Percentiles rank a stretch among this genome's conserved stretches.
These are phyloP conservation scores for Gila robusta DNA, from an alignment of 2,797 vertebrate species.

Conservation along the genomic window DNA sequence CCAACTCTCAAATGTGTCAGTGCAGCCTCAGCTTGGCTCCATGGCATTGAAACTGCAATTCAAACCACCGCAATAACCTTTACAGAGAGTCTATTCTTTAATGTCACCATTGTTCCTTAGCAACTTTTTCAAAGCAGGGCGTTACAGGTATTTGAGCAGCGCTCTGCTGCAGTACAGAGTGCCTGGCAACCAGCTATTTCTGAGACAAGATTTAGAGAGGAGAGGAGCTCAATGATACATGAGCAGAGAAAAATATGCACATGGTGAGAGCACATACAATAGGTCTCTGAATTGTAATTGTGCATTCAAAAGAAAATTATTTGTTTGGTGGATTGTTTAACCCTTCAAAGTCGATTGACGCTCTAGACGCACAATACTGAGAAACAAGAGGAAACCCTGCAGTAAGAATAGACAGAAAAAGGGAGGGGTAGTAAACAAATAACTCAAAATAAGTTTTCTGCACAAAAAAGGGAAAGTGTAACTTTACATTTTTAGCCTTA, in stretches of 20 bases:
- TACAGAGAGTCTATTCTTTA: slow-evolving; percentile 49
- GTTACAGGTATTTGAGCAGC: slow-evolving; percentile 44
- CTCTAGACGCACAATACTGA: slow-evolving; percentile 56
- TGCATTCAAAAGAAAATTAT: slow-evolving; percentile 40
- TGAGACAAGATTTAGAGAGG: slow-evolving; percentile 63
- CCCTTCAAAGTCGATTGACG: too few relatives aligned
- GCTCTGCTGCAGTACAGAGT: slow-evolving; percentile 46
- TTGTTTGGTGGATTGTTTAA: slow-evolving; percentile 7
- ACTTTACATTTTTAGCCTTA: neutral
- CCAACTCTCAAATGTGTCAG: slow-evolving; percentile 28
- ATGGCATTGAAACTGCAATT: slow-evolving; percentile 29
- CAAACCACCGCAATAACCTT: slow-evolving; percentile 49
- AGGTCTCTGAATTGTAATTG: slow-evolving; percentile 25
- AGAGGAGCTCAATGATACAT: neutral
- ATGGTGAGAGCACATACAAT: slow-evolving; percentile 59
- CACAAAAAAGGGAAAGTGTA: neutral
- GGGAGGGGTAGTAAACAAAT: neutral
- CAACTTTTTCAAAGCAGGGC: slow-evolving; percentile 52
- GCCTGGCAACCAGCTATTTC: slow-evolving; percentile 73
- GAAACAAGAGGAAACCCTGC: slow-evolving; percentile 66
- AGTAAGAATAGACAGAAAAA: slow-evolving; percentile 1
- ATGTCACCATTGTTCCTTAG: slow-evolving; percentile 59
- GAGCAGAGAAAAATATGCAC: neutral
- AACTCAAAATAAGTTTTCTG: neutral
- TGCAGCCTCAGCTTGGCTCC: slow-evolving; percentile 27